Percentiles rank a stretch among this genome's conserved stretches.
phyloP scores from a whole-genome alignment of 2,797 vertebrate species.

The Epinephelus coioides region DNA sequence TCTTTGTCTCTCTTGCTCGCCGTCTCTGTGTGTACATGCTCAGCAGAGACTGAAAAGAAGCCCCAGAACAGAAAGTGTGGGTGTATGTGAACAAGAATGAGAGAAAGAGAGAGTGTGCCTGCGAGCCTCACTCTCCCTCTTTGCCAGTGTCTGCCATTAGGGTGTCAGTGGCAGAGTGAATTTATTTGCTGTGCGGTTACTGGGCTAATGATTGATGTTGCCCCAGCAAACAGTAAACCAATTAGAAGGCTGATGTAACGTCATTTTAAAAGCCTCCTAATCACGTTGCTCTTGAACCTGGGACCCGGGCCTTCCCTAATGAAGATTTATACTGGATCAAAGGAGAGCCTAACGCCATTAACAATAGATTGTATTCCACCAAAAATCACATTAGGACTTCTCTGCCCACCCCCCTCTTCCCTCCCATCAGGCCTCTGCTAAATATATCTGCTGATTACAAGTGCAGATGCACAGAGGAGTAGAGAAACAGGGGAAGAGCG shows the following conservation, averaged over 20 bases:
- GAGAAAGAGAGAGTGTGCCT: slow-evolving; percentile 72
- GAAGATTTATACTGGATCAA: slow-evolving; percentile 99
- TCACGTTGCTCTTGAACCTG: slow-evolving; percentile 97
- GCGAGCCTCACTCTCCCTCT: slow-evolving; percentile 79
- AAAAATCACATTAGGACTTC: slow-evolving; percentile 89
- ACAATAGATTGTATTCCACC: slow-evolving; percentile 97
- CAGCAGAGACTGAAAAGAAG: slow-evolving; percentile 75
- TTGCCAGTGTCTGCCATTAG: slow-evolving; percentile 90
- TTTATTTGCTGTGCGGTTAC: slow-evolving; percentile 96
- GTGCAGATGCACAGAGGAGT: slow-evolving; percentile 81
- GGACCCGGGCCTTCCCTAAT: slow-evolving; percentile 96
- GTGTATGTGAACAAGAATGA: slow-evolving; percentile 77
- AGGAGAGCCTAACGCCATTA: slow-evolving; percentile 96
- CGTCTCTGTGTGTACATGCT: slow-evolving; percentile 66
- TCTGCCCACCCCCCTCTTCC: slow-evolving; percentile 74
- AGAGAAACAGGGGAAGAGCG: slow-evolving; percentile 65
- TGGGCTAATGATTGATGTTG: slow-evolving; percentile 98
- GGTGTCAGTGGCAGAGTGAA: slow-evolving; percentile 96
- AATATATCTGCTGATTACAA: slow-evolving; percentile 88
- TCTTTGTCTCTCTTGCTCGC: slow-evolving; percentile 52
- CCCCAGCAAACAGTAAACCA: slow-evolving; percentile 99
- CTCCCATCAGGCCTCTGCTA: slow-evolving; percentile 84
- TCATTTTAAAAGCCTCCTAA: slow-evolving; percentile 99
- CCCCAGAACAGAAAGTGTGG: slow-evolving; percentile 79
- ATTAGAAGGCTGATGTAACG: slow-evolving; percentile 99